Evolutionary conservation across 1,140 invertebrate species (phyloP), one percentile per base, ranked within the genome.

Genomic region (Zaprionus capensis): DNA sequence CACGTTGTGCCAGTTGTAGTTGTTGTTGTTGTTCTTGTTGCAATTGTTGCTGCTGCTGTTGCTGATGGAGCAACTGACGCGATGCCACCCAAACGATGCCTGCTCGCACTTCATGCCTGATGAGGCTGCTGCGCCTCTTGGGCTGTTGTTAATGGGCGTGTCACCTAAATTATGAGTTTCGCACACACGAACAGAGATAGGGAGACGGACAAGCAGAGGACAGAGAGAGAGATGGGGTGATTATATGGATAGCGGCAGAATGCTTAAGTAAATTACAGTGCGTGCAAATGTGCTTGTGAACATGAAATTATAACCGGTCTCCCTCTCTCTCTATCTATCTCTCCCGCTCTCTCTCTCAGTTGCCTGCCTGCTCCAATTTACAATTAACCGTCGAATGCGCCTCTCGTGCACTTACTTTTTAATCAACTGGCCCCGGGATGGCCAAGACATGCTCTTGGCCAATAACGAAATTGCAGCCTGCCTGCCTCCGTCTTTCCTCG

Each of bases 241-340:
- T 71, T 90, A 84, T 90, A 79, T 66, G 72, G 70, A 75, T 76
- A 90, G 78, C 79, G 71, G 74, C 79, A 82, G 71, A 88, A 88
- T 88, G 84, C 81, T 90, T 91, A 90, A 91, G 90, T 91, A 91
- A 91, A 91, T 91, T 91, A 91, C 90, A 91, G 90, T 91, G 88
- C 84, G 85, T 91, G 88, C 88, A 91, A 91, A 91, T 91, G 85
- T 91, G 91, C 85, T 91, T 91, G 90, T 91, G 90, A 91, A 91
- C 90, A 91, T 91, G 87, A 70, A 91, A 91, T 91, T 91, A 91
- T 91, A 61, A 91, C 80, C 76, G 31, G 31, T 34, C 31, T 34
- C 31, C 31, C 31, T 11, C 31, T 31, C 31, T 11, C 31, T 34
- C 31, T 11, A 9, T 34, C 31, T 11, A 0, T 34, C 31, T 34